These are phyloP conservation scores for Chrysemys picta DNA, from an alignment of 2,113 vertebrate genomes.

Conservation along the genomic window DNA sequence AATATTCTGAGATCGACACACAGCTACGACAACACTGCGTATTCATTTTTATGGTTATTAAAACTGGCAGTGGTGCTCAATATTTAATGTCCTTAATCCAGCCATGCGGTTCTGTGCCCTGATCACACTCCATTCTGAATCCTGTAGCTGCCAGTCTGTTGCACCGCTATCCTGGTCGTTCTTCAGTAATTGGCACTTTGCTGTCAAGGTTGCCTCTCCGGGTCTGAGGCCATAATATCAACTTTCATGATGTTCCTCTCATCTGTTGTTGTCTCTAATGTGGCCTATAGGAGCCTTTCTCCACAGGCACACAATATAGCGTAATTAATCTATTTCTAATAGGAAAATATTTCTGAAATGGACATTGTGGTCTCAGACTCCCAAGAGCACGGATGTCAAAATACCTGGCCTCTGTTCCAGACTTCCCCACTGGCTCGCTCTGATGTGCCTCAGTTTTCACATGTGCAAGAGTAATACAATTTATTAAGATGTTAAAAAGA, in stretches of 20 bases:
- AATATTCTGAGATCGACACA: too few relatives aligned
- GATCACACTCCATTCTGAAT: neutral
- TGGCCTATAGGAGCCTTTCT: rapidly evolving
- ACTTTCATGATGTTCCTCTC: neutral
- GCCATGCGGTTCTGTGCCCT: neutral
- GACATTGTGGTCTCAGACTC: neutral
- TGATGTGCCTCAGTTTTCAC: neutral
- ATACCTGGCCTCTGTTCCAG: rapidly evolving
- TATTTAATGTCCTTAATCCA: neutral
- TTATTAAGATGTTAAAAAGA: too few relatives aligned
- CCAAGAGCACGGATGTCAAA: neutral
- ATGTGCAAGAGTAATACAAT: neutral
- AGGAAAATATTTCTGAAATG: neutral
- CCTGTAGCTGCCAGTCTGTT: neutral
- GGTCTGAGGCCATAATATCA: neutral
- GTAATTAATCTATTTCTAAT: neutral
- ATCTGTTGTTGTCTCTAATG: neutral
- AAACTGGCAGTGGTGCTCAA: neutral
- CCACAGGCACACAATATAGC: rapidly evolving
- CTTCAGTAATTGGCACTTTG: rapidly evolving
- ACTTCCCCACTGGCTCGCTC: neutral
- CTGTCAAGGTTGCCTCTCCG: neutral
- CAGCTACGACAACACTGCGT: neutral
- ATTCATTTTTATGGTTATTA: neutral
- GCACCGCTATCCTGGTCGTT: neutral